phyloP scores from a whole-genome alignment of 2,113 vertebrate species.

The Phrynosoma blainvillii region DNA sequence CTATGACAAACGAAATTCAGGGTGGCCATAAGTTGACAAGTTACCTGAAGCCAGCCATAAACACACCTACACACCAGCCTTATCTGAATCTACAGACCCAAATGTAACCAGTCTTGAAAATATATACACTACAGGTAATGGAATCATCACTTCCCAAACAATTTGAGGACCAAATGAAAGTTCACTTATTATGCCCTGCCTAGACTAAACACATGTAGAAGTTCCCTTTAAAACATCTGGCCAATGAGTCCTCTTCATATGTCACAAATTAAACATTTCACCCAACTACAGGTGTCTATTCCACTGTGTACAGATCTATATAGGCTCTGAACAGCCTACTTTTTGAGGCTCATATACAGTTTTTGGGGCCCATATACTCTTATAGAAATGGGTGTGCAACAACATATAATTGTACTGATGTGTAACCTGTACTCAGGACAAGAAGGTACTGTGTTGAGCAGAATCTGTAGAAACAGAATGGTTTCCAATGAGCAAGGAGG shows the following conservation, averaged over 20 bases:
- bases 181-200: not conserved
- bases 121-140: slow-evolving; percentile 5
- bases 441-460: no score
- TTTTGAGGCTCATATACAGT: not conserved
- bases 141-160: not conserved
- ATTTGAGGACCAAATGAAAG: slow-evolving; percentile 8
- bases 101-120: not conserved
- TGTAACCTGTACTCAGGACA: no score
- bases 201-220: not conserved
- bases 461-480: no score
- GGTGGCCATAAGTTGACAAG: not conserved
- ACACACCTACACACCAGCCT: not conserved
- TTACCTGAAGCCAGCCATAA: not conserved
- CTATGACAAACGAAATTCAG: no score
- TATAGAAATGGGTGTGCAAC: not conserved
- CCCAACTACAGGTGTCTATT: not conserved
- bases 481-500: no score
- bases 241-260: not conserved
- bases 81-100: slow-evolving; percentile 8
- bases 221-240: not conserved
- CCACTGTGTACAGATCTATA: not conserved
- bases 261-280: not conserved
- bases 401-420: no score
- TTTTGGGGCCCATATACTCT: not conserved
- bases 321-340: not conserved